Conservation (phyloP, 2,797 vertebrate genomes). For the Crocodylus rhombifer region DNA sequence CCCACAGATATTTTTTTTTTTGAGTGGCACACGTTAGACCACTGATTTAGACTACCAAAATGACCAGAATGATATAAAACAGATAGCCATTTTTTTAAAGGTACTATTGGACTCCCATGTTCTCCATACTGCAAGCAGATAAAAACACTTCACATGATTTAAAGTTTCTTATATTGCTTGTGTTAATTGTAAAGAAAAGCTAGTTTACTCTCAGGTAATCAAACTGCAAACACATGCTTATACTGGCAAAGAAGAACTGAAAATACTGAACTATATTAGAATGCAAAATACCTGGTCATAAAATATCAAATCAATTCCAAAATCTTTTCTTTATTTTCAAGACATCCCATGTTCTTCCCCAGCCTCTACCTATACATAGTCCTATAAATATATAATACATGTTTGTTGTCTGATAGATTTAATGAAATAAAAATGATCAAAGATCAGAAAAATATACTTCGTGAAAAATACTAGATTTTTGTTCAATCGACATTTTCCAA, state of each 20-base stretch:
- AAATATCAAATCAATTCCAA: background rate
- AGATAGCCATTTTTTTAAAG: no score
- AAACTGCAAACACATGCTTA: background rate
- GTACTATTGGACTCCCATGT: no score
- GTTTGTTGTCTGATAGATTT: background rate
- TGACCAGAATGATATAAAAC: background rate
- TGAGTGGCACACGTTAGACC: background rate
- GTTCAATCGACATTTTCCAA: background rate
- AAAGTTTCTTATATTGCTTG: background rate
- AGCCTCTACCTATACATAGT: background rate
- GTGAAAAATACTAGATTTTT: fast-evolving
- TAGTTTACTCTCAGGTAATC: background rate
- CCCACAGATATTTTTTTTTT: background rate
- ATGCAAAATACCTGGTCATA: background rate
- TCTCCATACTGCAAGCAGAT: background rate
- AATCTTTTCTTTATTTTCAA: background rate
- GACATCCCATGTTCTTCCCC: background rate
- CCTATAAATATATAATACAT: background rate
- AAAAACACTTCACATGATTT: background rate
- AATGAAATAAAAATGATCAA: background rate
- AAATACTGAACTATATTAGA: background rate
- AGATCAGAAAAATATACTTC: background rate
- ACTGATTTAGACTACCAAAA: background rate
- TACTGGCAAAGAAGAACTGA: background rate
- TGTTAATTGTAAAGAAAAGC: background rate